Conservation (phyloP, 1,140 invertebrate genomes). For the Oryzaephilus surinamensis region DNA sequence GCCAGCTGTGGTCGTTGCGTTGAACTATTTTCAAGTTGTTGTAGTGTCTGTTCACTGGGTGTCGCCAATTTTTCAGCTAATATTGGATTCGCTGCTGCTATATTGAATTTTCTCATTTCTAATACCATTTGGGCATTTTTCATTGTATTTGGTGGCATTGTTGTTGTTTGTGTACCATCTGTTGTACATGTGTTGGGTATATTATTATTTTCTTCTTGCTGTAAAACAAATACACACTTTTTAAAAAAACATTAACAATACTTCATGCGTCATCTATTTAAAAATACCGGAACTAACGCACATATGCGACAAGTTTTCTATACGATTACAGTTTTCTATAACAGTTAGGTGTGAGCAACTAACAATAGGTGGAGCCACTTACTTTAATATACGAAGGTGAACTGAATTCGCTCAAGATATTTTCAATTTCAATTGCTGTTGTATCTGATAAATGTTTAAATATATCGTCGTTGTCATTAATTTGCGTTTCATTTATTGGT, state of each 20-base stretch:
- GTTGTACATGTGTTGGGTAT: constrained; percentile 17
- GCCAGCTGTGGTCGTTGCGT: constrained; percentile 26
- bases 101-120: constrained; percentile 55
- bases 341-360: too few species aligned
- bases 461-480: constrained; percentile 56
- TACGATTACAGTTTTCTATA: not conserved
- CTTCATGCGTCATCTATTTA: constrained; percentile 4
- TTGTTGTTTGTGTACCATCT: constrained; percentile 19
- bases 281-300: not conserved
- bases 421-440: constrained; percentile 48
- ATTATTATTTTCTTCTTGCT: constrained; percentile 40
- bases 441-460: constrained; percentile 59
- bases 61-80: constrained; percentile 54
- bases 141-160: too few species aligned
- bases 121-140: constrained; percentile 37
- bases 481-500: constrained; percentile 39
- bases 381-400: constrained; percentile 41
- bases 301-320: not conserved
- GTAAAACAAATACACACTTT: too few species aligned
- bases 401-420: constrained; percentile 42
- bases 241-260: constrained; percentile 1
- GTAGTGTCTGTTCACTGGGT: constrained; percentile 38
- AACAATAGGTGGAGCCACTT: constrained; percentile 18
- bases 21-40: constrained; percentile 13
- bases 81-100: constrained; percentile 70